Evolutionary conservation across 1,140 invertebrate genomes (phyloP), one percentile per base, ranked within the genome.

Genomic region (Drosophila aff.): DNA sequence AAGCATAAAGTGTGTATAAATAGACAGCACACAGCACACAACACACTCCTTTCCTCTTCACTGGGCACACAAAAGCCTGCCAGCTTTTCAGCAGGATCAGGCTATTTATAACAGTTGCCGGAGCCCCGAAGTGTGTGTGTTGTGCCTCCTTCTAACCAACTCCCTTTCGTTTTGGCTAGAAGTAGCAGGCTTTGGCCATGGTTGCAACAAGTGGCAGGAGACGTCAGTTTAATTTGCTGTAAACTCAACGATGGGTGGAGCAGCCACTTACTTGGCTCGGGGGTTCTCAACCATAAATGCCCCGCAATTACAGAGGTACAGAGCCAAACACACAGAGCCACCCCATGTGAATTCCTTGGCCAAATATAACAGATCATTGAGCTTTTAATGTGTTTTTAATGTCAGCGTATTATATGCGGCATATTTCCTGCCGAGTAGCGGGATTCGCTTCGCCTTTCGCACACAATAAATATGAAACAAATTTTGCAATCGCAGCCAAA

Each of bases 371-470:
- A 89, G 85, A 85, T 90, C 81, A 82, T 82, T 89, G 85, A 90
- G 85, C 85, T 85, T 76, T 90, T 90, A 90, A 90, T 90, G 62
- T 60, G 81, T 71, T 82, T 90, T 90, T 90, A 90, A 90, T 90
- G 85, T 74, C 81, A 75, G 84, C 69, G 52, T 64, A 83, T 82
- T 76, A 79, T 68, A 61, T 58, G 71, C 62, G 50, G 65, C 55
- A 67, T 60, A 74, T 74, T 86, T 86, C 79, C 83, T 80, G 79
- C 76, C 66, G 66, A 55, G 68, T 28, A 55, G 53, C 60, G 28
- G 23, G 28, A 26, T 52, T 52, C 49, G 49, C 1, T 55, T 31
- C 53, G 55, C 60, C 52, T 40, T 55, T 55, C 13, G 58, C 66
- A 69, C 52, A 76, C 44, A 86, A 73, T 86, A 65, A 57, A 80